phyloP scores from a whole-genome alignment of 2,797 vertebrate species.

The Syngnathus acus region DNA sequence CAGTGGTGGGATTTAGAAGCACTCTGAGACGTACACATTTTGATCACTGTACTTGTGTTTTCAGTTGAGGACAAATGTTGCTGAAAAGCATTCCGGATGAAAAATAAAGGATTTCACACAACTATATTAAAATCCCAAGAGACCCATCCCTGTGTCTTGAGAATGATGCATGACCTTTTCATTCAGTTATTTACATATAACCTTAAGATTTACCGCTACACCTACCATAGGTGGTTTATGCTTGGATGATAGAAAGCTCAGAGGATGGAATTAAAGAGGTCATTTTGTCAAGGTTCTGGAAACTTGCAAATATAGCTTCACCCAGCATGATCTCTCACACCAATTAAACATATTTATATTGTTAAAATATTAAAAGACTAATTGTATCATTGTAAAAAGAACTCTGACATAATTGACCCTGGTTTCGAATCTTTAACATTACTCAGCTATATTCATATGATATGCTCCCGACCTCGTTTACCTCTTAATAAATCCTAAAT shows the following conservation, averaged over 20 bases:
- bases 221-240: slow-evolving; percentile 17
- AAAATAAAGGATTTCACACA: slow-evolving; percentile 16
- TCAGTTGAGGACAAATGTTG: not conserved
- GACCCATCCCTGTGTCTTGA: slow-evolving; percentile 7
- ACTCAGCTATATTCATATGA: not conserved
- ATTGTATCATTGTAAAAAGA: not conserved
- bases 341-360: not conserved
- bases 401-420: not conserved
- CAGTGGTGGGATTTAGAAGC: not conserved
- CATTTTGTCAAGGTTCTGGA: not conserved
- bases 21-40: not conserved
- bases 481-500: not conserved
- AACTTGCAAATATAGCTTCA: not conserved
- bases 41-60: not conserved
- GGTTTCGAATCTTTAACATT: not conserved
- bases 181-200: slow-evolving; percentile 43
- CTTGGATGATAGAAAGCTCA: slow-evolving; percentile 4
- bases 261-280: slow-evolving; percentile 4
- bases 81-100: slow-evolving; percentile 8
- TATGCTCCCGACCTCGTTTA: not conserved
- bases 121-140: slow-evolving; percentile 21
- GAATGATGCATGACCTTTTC: slow-evolving; percentile 35
- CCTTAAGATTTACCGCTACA: slow-evolving; percentile 13
- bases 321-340: not conserved
- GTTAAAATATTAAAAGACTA: not conserved